Evolutionary conservation across 2,888 invertebrate species (phyloP).

Genomic region (Synanthedon andrenaeformis): DNA sequence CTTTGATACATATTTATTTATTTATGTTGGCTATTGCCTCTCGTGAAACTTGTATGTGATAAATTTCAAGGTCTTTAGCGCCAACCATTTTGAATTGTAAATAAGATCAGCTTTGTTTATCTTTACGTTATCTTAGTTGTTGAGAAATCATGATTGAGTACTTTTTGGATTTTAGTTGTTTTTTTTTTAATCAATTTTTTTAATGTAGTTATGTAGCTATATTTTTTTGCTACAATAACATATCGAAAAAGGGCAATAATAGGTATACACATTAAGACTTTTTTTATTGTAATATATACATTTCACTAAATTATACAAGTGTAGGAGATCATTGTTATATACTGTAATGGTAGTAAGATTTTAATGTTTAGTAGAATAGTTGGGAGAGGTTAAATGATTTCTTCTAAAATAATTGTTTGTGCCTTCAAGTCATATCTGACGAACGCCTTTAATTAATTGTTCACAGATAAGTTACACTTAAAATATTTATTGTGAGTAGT

Average conservation of each 20-base stretch:
- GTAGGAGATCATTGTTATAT: constrained; percentile 13
- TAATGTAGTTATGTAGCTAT: constrained; percentile 18
- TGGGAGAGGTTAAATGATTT: background rate
- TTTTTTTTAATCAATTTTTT: constrained; percentile 11
- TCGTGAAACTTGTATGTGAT: constrained; percentile 56
- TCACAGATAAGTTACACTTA: background rate
- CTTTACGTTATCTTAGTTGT: constrained; percentile 15
- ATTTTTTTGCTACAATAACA: constrained; percentile 22
- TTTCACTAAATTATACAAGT: constrained; percentile 39
- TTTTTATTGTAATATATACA: constrained; percentile 46
- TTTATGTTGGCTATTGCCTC: constrained; percentile 61
- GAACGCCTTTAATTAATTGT: background rate
- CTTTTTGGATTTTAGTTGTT: constrained; percentile 11
- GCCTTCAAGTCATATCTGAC: background rate
- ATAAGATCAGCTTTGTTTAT: constrained; percentile 38
- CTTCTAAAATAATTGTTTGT: background rate
- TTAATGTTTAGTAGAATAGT: background rate
- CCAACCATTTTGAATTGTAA: constrained; percentile 55
- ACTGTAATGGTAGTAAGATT: too few species aligned
- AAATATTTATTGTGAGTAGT: background rate
- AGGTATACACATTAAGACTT: constrained; percentile 53
- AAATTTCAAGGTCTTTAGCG: constrained; percentile 55
- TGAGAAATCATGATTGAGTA: constrained; percentile 3
- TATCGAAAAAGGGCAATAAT: constrained; percentile 61
- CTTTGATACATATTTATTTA: constrained; percentile 18